A percentile compares a stretch with the other conserved stretches of the same genome.
phyloP scores from a whole-genome alignment of 1,140 invertebrate genomes.

The Heliconius himera region DNA sequence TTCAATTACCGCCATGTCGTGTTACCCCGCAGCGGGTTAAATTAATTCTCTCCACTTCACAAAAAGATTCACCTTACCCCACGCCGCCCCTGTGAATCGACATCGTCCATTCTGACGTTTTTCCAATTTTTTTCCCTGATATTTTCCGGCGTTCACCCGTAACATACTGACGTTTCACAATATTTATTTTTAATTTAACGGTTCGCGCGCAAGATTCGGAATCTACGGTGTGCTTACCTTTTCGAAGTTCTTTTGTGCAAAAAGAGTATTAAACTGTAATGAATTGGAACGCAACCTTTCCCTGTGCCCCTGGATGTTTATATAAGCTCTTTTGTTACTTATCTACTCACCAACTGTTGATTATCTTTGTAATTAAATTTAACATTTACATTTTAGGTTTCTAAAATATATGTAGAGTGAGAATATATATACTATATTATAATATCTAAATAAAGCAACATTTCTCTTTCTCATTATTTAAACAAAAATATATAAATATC shows the following conservation, averaged over 20 bases:
- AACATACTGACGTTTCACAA: conserved; percentile 82
- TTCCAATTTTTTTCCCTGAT: conserved; percentile 64
- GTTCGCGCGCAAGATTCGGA: conserved; percentile 72
- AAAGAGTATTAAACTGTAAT: conserved; percentile 64
- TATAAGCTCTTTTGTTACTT: conserved; percentile 21
- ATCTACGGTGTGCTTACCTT: conserved; percentile 63
- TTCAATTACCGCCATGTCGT: conserved; percentile 82
- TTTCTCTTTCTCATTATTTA: no score
- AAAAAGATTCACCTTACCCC: conserved; percentile 80
- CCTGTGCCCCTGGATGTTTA: conserved; percentile 25
- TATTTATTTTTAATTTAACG: conserved; percentile 82
- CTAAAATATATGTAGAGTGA: no score
- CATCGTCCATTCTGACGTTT: conserved; percentile 65
- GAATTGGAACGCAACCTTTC: conserved; percentile 46
- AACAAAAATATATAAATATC: no score
- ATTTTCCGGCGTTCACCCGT: conserved; percentile 65
- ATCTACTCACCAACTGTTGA: conserved; percentile 24
- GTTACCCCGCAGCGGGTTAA: conserved; percentile 82
- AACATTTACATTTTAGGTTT: background rate
- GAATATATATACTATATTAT: no score
- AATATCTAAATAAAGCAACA: no score
- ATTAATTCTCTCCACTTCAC: conserved; percentile 83
- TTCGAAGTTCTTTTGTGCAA: conserved; percentile 68
- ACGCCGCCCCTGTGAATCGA: conserved; percentile 64
- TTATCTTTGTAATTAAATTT: conserved; percentile 7